These are phyloP conservation scores for Thera britannica DNA, from an alignment of 2,888 invertebrate species.

Conservation along the genomic window DNA sequence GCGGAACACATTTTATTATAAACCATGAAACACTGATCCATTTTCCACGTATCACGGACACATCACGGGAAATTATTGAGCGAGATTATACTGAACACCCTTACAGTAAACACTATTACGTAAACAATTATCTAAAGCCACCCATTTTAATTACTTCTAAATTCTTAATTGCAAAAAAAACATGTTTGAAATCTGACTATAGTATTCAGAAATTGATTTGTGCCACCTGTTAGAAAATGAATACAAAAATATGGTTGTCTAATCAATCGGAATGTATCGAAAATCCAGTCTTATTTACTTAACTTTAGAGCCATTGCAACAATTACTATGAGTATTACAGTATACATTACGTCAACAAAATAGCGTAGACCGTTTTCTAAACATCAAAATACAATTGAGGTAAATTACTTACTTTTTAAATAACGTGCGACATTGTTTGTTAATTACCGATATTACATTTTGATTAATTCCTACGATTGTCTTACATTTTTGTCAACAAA, in stretches of 20 bases:
- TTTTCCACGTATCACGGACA: constrained; percentile 63
- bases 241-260: constrained; percentile 58
- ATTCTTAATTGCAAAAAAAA: constrained; percentile 50
- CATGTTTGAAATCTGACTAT: constrained; percentile 40
- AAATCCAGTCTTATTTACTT: constrained; percentile 52
- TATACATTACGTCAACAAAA: constrained; percentile 43
- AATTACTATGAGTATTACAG: constrained; percentile 47
- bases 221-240: constrained; percentile 34
- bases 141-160: constrained; percentile 49
- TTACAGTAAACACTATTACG: constrained; percentile 32
- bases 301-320: constrained; percentile 45
- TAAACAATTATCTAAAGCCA: constrained; percentile 44
- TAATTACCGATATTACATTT: constrained; percentile 46
- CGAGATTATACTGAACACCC: constrained; percentile 40
- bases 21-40: constrained; percentile 58
- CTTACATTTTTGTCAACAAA: constrained; percentile 37
- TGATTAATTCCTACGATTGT: constrained; percentile 46
- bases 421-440: constrained; percentile 48
- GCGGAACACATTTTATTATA: constrained; percentile 62
- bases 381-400: constrained; percentile 61
- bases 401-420: constrained; percentile 45
- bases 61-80: constrained; percentile 39
- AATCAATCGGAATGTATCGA: constrained; percentile 51
- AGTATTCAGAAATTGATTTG: constrained; percentile 41
- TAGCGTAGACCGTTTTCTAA: constrained; percentile 48